Evolutionary conservation across 92 coral and sea anemone genomes (phyloP), one percentile per base, ranked within the genome.

Genomic region (Zoanthus sociatus): DNA sequence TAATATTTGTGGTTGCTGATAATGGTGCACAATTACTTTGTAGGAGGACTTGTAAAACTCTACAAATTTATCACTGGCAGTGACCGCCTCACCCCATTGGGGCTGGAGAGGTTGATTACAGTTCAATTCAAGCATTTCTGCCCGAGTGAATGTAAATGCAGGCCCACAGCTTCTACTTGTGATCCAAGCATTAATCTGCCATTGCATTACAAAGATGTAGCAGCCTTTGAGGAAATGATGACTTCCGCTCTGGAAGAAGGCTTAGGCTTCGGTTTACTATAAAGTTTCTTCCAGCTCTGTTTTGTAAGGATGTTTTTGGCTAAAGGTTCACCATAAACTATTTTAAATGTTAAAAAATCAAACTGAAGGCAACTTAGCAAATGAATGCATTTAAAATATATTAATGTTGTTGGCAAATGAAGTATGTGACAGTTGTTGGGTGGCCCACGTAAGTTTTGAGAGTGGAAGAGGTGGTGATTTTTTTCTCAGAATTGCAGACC

Each of bases 151-250:
- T 87, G 90, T 47, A 87, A 56, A 78, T 89, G 91, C 83, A 72
- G 91, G 46, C 92, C 91, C 58, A 92, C 95, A 61, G 95, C 91
- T 86, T 78, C 95, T 50, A 90, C 91, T 47, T 90, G 92, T 66
- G 92, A 89, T 26, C 88, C 85, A 10, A 73, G 87, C 60, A 87
- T 87, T 30, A 87, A 15, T n/a, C 85, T 90, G 55, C 91, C 91
- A 82, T 84, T 91, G 56, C 93, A 91, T 77, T 79, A 91, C 79
- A 83, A 61, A 75, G 58, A 75, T 20, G 66, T 44, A 18, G 82
- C 63, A 54, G 71, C 73, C 54, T 81, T 87, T 83, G 78, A 83
- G 67, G 86, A 90, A 58, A 44, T 83, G 15, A 87, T 90, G 67
- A 13, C 69, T 30, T 90, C 93, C 20, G 79, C 93, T 69, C 60